Base-by-base conservation (phyloP, 2,888 invertebrate species). In the Hipparchia sbordonii region DNA sequence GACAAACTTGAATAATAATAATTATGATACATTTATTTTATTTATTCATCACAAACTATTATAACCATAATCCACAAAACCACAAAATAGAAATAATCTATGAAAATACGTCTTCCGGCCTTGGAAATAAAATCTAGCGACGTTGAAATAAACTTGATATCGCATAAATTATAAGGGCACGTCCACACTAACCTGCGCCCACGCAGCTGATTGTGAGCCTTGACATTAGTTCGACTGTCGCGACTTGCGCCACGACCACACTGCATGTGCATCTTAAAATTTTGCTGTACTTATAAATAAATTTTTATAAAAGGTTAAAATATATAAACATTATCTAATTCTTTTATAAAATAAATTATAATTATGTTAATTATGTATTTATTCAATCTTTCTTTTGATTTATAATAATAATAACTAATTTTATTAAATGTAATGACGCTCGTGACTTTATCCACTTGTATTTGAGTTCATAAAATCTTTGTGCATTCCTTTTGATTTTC, bases 201-300 rank as follows among this genome's bases (percentile, higher is more conserved):
- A 93, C 93, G 91, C 90, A 87, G 81, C 85, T 91, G 92, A 92
- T 92, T 92, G 92, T 91, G 86, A 85, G 88, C 92, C 92, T 92
- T 91, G 92, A 91, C 92, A 91, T 91, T 90, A 90, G 89, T 91
- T 89, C 89, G 90, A 89, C 84, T 91, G 91, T 91, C 90, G 89
- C 89, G 87, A 84, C 79, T 77, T 80, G 79, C 80, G 80, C 81
- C 78, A 77, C 73, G 80, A 72, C 75, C 80, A 77, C 78, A 80
- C 75, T 73, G 74, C 66, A 66, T 60, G 6, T 67, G 68, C 67
- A 72, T 76, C 71, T 74, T 70, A 7, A 52, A 62, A 61, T 33
- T 33, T n/a, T 12, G 3, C 5, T 5, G 54, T 56, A n/a, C n/a
- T n/a, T n/a, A 1, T 12, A 56, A 12, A 56, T 12, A 56, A 39